A percentile compares a stretch with the other conserved stretches of the same genome.
Evolutionary conservation across 1,140 invertebrate species (phyloP).

Genomic region (Drosophila kurseongensis): DNA sequence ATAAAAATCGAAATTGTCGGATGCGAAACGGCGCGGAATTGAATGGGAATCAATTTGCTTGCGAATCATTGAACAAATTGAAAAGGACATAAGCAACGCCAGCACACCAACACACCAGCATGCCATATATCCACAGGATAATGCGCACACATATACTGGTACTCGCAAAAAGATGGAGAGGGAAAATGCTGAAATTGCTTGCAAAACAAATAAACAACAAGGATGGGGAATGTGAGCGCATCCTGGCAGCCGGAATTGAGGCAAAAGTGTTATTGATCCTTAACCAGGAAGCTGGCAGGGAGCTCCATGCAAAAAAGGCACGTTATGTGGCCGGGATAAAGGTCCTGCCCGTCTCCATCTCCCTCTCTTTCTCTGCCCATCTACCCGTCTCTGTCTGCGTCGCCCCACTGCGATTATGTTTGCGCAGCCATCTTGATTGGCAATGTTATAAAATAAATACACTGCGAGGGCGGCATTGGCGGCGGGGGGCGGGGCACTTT

Average conservation of each 20-base stretch:
- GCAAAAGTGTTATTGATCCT: constrained; percentile 84
- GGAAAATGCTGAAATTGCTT: constrained; percentile 73
- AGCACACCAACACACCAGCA: constrained; percentile 30
- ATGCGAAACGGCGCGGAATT: constrained; percentile 80
- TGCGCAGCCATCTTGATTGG: constrained; percentile 84
- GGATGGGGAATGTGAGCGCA: constrained; percentile 22
- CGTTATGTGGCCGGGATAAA: constrained; percentile 38
- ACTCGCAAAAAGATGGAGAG: neutral
- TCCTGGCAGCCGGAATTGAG: constrained; percentile 66
- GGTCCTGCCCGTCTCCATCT: constrained; percentile 4
- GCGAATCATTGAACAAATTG: constrained; percentile 84
- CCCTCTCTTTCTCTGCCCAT: neutral
- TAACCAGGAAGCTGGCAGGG: constrained; percentile 35
- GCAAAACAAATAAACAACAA: constrained; percentile 78
- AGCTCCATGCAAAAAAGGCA: constrained; percentile 69
- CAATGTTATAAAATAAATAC: constrained; percentile 85
- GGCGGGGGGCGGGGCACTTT: constrained; percentile 22
- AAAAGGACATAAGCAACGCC: constrained; percentile 65
- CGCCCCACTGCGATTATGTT: constrained; percentile 78
- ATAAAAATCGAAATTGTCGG: constrained; percentile 84
- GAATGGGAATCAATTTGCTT: constrained; percentile 84
- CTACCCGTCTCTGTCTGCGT: constrained; percentile 17
- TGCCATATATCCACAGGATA: constrained; percentile 45
- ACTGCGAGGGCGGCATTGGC: constrained; percentile 54
- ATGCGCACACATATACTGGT: constrained; percentile 18